Evolutionary conservation across 2,797 vertebrate genomes (phyloP).

Genomic region (Cryptoblepharus egeriae): DNA sequence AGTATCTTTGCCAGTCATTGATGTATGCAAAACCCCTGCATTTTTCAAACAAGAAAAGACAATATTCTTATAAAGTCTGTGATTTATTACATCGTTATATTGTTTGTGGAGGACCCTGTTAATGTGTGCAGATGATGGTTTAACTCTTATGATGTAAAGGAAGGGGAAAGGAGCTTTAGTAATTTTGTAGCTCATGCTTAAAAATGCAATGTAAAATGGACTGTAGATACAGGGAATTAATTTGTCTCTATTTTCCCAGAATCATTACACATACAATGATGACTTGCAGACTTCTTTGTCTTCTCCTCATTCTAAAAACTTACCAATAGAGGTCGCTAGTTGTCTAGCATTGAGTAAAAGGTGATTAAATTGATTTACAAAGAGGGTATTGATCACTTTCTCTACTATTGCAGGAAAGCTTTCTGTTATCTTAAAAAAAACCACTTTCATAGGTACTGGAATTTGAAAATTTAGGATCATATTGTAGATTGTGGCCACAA

Average conservation of each 20-base stretch:
- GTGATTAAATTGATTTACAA: neutral
- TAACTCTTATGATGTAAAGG: neutral
- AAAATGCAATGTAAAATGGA: conserved; percentile 28
- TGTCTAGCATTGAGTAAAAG: conserved; percentile 58
- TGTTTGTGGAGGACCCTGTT: neutral
- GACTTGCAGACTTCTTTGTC: conserved; percentile 42
- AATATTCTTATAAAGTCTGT: neutral
- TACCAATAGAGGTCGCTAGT: conserved; percentile 75
- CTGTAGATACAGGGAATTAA: neutral
- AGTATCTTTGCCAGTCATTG: neutral
- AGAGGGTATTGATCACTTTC: neutral
- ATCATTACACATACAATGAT: neutral
- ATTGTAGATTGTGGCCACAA: neutral
- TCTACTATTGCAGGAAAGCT: neutral
- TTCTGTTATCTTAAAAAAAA: conserved; percentile 19
- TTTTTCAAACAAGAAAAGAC: conserved; percentile 14
- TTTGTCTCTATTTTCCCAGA: neutral
- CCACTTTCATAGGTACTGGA: neutral
- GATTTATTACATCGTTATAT: neutral
- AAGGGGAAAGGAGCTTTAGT: neutral
- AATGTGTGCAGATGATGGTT: neutral
- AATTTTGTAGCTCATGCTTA: neutral
- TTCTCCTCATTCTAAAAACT: conserved; percentile 40
- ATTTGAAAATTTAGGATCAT: conserved; percentile 12
- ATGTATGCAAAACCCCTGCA: neutral